Conservation (phyloP, 2,888 invertebrate species). For the Acanthosepion lycidas region DNA sequence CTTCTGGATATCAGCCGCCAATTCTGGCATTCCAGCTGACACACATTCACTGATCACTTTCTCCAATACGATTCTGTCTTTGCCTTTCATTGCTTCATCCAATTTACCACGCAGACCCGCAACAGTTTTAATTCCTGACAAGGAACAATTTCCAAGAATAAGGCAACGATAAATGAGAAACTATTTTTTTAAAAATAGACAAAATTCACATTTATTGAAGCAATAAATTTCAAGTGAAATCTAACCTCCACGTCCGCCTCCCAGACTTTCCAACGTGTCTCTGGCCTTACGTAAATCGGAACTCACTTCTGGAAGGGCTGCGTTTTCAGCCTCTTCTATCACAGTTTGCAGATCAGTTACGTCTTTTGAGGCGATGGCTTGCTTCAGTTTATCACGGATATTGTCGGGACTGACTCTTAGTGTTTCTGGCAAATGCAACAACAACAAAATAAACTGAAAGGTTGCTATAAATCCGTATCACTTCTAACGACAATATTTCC, state of each 20-base stretch:
- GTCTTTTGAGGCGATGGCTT: background rate
- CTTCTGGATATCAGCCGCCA: background rate
- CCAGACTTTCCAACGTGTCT: background rate
- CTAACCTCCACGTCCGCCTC: constrained; percentile 36
- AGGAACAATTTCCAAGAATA: background rate
- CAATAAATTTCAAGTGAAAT: background rate
- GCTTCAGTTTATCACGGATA: background rate
- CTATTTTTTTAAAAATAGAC: no score
- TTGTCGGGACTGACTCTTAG: background rate
- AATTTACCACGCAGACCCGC: background rate
- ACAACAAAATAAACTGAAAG: background rate
- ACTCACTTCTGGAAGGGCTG: background rate
- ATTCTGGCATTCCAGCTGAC: background rate
- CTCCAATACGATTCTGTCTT: background rate
- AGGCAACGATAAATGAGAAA: no score
- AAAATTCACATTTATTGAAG: background rate
- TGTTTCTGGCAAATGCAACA: background rate
- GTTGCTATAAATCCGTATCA: no score
- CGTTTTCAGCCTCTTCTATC: background rate
- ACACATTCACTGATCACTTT: background rate
- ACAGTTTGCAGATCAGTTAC: background rate
- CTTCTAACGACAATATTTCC: no score
- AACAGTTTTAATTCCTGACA: background rate
- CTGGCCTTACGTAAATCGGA: background rate
- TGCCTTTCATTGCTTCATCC: background rate